Evolutionary conservation across 2,888 invertebrate genomes (phyloP).

Genomic region (Apamea sordens): DNA sequence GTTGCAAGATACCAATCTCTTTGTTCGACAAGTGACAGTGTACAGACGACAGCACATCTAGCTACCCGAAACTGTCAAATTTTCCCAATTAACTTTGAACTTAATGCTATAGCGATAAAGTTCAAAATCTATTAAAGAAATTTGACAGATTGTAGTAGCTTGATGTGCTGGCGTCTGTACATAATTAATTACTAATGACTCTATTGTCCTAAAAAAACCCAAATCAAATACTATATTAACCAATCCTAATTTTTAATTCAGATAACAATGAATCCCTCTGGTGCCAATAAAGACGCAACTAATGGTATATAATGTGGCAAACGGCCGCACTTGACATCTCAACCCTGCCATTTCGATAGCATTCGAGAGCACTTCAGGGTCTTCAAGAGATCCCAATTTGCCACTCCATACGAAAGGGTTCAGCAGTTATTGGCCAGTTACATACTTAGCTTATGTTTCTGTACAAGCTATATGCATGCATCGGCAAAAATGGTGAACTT

Average conservation of each 20-base stretch:
- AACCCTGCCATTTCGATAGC: conserved; percentile 11
- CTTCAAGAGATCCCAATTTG: conserved; percentile 23
- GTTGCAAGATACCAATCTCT: neutral
- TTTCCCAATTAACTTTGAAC: too few species aligned
- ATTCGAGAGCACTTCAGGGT: conserved; percentile 21
- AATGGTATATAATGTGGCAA: conserved; percentile 3
- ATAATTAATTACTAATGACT: neutral
- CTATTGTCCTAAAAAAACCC: neutral
- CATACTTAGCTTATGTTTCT: conserved; percentile 14
- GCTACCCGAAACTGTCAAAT: too few species aligned
- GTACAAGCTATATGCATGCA: neutral
- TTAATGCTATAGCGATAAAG: too few species aligned
- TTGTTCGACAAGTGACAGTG: neutral
- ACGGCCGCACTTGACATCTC: conserved; percentile 5
- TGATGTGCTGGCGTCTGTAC: too few species aligned
- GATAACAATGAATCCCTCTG: neutral
- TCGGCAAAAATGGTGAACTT: neutral
- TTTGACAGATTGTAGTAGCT: too few species aligned
- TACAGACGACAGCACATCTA: neutral
- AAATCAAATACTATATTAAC: neutral
- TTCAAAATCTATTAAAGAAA: too few species aligned
- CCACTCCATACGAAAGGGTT: conserved; percentile 35
- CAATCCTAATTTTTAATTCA: neutral
- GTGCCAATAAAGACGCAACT: conserved; percentile 6
- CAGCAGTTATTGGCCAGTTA: conserved; percentile 13